phyloP scores from a whole-genome alignment of 2,113 vertebrate genomes.

The Ptyas mucosa region DNA sequence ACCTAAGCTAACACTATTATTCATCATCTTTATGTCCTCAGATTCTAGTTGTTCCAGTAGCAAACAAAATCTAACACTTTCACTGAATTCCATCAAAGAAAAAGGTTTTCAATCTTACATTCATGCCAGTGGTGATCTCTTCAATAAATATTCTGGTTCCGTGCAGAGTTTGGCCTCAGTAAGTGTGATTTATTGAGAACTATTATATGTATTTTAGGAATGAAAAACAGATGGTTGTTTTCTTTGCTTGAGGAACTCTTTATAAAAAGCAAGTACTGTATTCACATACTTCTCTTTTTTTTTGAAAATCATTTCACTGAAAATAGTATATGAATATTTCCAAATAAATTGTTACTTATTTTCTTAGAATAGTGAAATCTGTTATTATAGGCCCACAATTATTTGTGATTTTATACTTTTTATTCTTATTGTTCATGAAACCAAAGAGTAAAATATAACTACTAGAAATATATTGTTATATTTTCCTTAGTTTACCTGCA shows the following conservation, averaged over 20 bases:
- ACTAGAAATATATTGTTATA: neutral
- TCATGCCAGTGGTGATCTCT: constrained; percentile 73
- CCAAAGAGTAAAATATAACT: neutral
- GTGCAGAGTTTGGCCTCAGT: constrained; percentile 88
- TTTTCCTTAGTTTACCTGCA: neutral
- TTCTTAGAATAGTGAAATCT: neutral
- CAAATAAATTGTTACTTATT: neutral
- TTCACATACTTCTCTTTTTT: neutral
- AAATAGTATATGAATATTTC: neutral
- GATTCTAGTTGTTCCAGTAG: constrained; percentile 81
- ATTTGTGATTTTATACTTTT: neutral
- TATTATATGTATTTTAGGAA: neutral
- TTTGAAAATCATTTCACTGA: neutral
- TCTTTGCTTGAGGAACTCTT: neutral
- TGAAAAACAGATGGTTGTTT: neutral
- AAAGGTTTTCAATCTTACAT: constrained; percentile 75
- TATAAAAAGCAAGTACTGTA: neutral
- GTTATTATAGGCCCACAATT: neutral
- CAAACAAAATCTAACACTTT: constrained; percentile 82
- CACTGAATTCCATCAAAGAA: constrained; percentile 78
- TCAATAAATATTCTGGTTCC: constrained; percentile 85
- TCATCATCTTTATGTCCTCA: constrained; percentile 53
- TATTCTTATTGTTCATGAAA: neutral
- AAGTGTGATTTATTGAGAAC: constrained; percentile 49
- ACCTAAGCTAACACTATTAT: neutral